Evolutionary conservation across 1,140 invertebrate genomes (phyloP).

Genomic region (Coelopa frigida): DNA sequence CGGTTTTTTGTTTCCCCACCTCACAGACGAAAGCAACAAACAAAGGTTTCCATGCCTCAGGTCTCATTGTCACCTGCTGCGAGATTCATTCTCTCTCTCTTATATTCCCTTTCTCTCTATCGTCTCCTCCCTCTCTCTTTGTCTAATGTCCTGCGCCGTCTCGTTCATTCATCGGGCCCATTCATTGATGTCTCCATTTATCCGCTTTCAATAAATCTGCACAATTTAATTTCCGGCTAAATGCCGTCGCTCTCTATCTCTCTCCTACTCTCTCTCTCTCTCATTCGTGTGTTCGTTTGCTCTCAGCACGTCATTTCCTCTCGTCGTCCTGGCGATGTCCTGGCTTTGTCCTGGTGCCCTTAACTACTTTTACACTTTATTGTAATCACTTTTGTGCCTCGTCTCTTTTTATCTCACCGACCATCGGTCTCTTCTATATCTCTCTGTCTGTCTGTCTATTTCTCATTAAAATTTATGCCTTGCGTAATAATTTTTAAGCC

Average conservation of each 20-base stretch:
- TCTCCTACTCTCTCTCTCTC: too few relatives aligned
- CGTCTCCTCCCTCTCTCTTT: not conserved
- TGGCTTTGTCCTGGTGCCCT: too few relatives aligned
- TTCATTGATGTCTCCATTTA: conserved; percentile 23
- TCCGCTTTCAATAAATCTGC: conserved; percentile 45
- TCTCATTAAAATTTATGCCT: conserved; percentile 15
- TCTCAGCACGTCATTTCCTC: too few relatives aligned
- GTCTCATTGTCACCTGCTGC: too few relatives aligned
- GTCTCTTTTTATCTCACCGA: conserved; percentile 39
- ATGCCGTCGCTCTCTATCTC: conserved; percentile 15
- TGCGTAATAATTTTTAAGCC: conserved; percentile 23
- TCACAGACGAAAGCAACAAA: too few relatives aligned
- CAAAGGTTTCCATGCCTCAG: too few relatives aligned
- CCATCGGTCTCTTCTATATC: conserved; percentile 19
- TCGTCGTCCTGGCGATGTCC: too few relatives aligned
- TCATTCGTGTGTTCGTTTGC: too few relatives aligned
- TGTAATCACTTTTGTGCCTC: too few relatives aligned
- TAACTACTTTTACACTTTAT: too few relatives aligned
- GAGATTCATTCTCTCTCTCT: not conserved
- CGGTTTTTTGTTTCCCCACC: too few relatives aligned
- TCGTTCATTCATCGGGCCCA: not conserved
- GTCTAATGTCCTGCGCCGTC: not conserved
- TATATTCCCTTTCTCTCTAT: not conserved
- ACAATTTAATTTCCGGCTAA: conserved; percentile 44
- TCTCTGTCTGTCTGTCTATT: conserved; percentile 10